Base-by-base conservation (phyloP, 2,797 vertebrate species). In the Pampus argenteus region DNA sequence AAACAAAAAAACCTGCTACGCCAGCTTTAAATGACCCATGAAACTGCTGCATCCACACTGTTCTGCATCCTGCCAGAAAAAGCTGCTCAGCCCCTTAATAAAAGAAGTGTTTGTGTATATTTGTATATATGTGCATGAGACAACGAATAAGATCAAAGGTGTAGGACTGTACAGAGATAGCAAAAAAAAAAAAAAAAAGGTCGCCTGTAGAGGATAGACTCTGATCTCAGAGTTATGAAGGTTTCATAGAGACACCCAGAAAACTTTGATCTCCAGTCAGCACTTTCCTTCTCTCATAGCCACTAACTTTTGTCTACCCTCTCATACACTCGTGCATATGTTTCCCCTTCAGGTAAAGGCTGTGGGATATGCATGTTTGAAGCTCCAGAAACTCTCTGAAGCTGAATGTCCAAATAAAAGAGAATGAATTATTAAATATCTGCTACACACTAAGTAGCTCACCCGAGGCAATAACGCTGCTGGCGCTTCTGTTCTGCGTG, bases 191-290 rank as follows among this genome's bases (percentile, higher is more conserved):
- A 40, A 14, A 42, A 44, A 68, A 40, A 6, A 13, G 50, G 64
- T 40, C 57, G 72, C 13, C 8, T 34, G 11, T n/a, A 31, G 63
- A 66, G 48, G 4, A 58, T 8, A 8, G 51, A 63, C n/a, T 28
- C 57, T 26, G 44, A 79, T 44, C 42, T 73, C 17, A 2, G 38
- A 66, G 58, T 88, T 65, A 68, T 72, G 69, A 47, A 59, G 81
- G 66, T 79, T 79, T 84, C 36, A 58, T 3, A 38, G 25, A 71
- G 50, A 50, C 58, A 45, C 45, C 15, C 56, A 17, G 44, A 66
- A 62, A 79, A 76, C 73, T 77, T 75, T 85, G 69, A 86, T 83
- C 81, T 78, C 22, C 45, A 18, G 79, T 82, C 85, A 84, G 81
- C 83, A 25, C 71, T 79, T 79, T 68, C 17, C 58, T 71, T 68